Evolutionary conservation across 2,888 invertebrate genomes (phyloP), one percentile per base, ranked within the genome.

Genomic region (Lomographa bimaculata): DNA sequence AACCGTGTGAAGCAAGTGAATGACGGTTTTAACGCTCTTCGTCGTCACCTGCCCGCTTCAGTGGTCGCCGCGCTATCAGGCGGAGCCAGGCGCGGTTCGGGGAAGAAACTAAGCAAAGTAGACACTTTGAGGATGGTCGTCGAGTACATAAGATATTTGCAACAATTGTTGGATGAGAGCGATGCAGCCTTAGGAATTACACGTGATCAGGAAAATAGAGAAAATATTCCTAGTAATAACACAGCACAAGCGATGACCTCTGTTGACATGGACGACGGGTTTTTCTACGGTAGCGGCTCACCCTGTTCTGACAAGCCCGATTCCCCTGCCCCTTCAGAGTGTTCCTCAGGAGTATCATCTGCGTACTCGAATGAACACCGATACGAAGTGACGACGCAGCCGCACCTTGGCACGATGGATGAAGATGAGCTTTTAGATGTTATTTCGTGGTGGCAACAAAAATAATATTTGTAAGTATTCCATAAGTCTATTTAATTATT

Each of bases 1-100:
- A 98, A 98, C 76, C 93, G 98, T 53, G 98, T 98, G 45, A 97
- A 97, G 79, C 97, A 97, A 91, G 97, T 97, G 70, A 97, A 97
- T 86, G 96, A 96, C 75, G 97, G 97, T 47, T 97, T 97, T 75
- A 95, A 96, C 33, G 96, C 95, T 24, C 90, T 97, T 5, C 91
- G 97, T 20, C 95, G 96, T 61, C 97, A 97, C 81, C 93, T 97
- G 62, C 97, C 97, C 0, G 92, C 94, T 38, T 93, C 92, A 10
- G 93, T 96, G 2, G 94, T 95, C 20, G 94, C 94, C 42, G 93
- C 94, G 0, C 72, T 94, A 46, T 89, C 77, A 48, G 92, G 92
- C 49, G 90, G 90, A 39, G 92, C 92, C 3, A 91, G 94, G 5
- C 90, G 95, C 30, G 94, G 95, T 3, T 94, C 95, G 24, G 94